Base-by-base conservation (phyloP, 64 coral and sea anemone genomes). In the Exaiptasia diaphana region DNA sequence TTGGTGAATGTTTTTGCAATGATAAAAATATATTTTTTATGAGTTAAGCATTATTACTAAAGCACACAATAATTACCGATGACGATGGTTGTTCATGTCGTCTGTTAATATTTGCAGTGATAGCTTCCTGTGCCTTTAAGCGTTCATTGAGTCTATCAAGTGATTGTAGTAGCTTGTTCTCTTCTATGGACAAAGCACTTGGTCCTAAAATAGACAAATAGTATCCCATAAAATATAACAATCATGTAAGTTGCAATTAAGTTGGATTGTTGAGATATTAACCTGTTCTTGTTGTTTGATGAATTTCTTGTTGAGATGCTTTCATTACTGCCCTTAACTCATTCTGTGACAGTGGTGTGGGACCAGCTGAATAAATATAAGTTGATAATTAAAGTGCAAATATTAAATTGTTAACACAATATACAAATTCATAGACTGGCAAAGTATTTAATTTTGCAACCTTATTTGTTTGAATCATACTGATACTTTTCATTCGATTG, bases 111-210 rank as follows among this genome's bases (percentile, higher is more conserved):
- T 27, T 57, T 36, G 71, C 73, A 7, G 82, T 85, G 49, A 85
- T 63, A 45, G 71, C 82, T 54, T 85, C 82, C 49, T 85, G 82
- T 14, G 68, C 95, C 89, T 74, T 99, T 15, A 99, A 40, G 33
- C 95, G 54, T 62, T 99, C 95, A 74, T 99, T 99, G 12, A 99
- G 86, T 44, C 95, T 89, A 85, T 93, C 95, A 41, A 99, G 61
- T 11, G 95, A 99, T 73, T 99, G 68, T 35, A 99, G 34, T 6
- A 99, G 82, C 82, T 77, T 88, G 26, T 93, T 74, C 60, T 99
- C 95, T 69, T 99, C 95, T 64, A 99, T 33, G 15, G 95, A 99
- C 13, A 99, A 64, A 17, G 95, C 90, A 74, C 95, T 99, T 18
- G 89, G 90, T 71, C 64, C 95, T 99, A 68, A 42, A 68, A n/a